Percentiles rank a stretch among this genome's conserved stretches.
Evolutionary conservation across 2,797 vertebrate genomes (phyloP).

Genomic region (Leptodactylus fallax): DNA sequence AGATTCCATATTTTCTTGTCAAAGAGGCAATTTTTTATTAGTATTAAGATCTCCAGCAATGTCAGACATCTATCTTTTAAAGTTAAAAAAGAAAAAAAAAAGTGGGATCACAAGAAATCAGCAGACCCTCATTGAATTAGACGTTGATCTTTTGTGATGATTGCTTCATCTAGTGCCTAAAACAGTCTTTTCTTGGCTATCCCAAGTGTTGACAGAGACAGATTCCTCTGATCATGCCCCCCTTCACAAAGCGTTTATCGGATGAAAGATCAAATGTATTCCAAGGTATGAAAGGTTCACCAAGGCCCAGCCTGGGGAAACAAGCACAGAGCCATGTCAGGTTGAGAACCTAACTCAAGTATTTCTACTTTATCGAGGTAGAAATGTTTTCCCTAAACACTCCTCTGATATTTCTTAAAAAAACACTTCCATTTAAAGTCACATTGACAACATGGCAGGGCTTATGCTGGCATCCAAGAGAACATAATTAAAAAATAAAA

Average conservation of each 20-base stretch:
- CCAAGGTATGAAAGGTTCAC: conserved; percentile 54
- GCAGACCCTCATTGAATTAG: neutral
- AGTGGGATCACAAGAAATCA: conserved; percentile 27
- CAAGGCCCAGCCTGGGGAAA: conserved; percentile 56
- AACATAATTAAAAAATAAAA: conserved; percentile 58
- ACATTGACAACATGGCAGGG: conserved; percentile 46
- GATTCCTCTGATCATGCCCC: conserved; percentile 56
- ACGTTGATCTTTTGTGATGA: conserved; percentile 48
- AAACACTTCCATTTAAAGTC: conserved; percentile 56
- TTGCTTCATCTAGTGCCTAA: conserved; percentile 27
- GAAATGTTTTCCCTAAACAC: conserved; percentile 60
- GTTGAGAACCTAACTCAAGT: conserved; percentile 54
- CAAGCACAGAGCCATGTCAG: conserved; percentile 48
- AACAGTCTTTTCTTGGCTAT: conserved; percentile 47
- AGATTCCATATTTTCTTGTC: neutral
- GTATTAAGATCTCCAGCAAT: neutral
- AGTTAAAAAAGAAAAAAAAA: neutral
- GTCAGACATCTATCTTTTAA: conserved; percentile 41
- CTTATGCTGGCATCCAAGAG: conserved; percentile 26
- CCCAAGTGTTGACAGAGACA: conserved; percentile 58
- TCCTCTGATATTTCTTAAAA: conserved; percentile 58
- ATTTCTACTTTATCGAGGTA: conserved; percentile 53
- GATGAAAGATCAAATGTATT: conserved; percentile 62
- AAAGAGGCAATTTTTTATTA: neutral
- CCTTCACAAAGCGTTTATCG: conserved; percentile 59